Base-by-base conservation (phyloP, 2,113 vertebrate species). In the Corythornis vintsioides region DNA sequence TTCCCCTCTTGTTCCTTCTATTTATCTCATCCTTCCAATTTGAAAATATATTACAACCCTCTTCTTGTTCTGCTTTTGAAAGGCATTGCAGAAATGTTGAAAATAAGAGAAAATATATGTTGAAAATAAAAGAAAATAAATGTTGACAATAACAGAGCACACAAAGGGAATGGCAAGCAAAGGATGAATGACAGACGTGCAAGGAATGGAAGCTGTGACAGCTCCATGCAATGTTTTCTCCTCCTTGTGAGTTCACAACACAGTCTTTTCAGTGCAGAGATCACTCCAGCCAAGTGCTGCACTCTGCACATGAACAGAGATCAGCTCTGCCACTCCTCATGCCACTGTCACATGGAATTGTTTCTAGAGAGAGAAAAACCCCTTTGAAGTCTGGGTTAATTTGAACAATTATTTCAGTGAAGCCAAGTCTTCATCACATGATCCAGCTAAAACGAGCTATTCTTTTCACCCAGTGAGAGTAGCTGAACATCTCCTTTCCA, bases 71-170 rank as follows among this genome's bases (percentile, higher is more conserved):
- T 57, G 45, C 31, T 91, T 89, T 72, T 61, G 63, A 82, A 78
- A 87, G 53, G 33, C 31, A 66, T 70, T 89, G 91, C 87, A 83
- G 67, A 85, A 76, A 89, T 66, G 29, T 7, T 60, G 56, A 77
- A 91, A 85, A 56, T 52, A 57, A 55, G 13, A 48, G 11, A 72
- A 84, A 38, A 38, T 38, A 38, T 11, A 11, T 38, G 38, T 38
- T 38, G 38, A 38, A 38, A 38, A 38, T 38, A 38, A 38, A 38
- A 38, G 9, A 38, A 38, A 38, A 38, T 38, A 38, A 38, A 38
- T 38, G 38, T 38, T 38, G 38, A 38, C 10, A 11, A 38, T 38
- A 72, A 84, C 12, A 29, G 16, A 47, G 33, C 35, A 70, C 7
- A 15, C 63, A 84, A 88, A 86, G 11, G 10, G 40, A 48, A 47